A percentile compares a stretch with the other conserved stretches of the same genome.
These are phyloP conservation scores for Drosophila pandora DNA, from an alignment of 1,140 invertebrate genomes.

Conservation along the genomic window DNA sequence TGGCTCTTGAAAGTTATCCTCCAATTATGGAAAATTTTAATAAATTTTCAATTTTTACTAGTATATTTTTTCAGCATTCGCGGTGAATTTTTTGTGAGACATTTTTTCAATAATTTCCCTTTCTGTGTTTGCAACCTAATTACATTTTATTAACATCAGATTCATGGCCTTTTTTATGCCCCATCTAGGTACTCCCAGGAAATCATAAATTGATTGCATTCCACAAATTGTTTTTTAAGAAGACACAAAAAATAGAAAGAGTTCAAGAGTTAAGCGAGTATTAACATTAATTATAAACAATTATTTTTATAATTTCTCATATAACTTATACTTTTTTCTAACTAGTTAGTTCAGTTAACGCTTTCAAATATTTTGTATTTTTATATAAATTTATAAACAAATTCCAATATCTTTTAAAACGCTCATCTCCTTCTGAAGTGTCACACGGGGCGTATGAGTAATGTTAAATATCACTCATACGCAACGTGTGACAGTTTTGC, in stretches of 20 bases:
- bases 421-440: no score
- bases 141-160: slow-evolving; percentile 62
- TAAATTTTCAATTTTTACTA: slow-evolving; percentile 38
- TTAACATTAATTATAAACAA: background rate
- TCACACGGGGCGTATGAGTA: no score
- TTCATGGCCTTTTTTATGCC: slow-evolving; percentile 34
- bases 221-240: slow-evolving; percentile 10
- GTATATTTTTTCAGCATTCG: slow-evolving; percentile 16
- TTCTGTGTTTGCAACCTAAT: slow-evolving; percentile 64
- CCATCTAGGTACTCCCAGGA: background rate
- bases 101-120: slow-evolving; percentile 25
- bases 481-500: no score
- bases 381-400: no score
- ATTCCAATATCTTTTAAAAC: no score
- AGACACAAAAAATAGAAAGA: background rate
- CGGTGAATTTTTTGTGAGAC: slow-evolving; percentile 2
- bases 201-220: slow-evolving; percentile 38
- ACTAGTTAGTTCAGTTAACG: no score
- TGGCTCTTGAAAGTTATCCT: slow-evolving; percentile 33
- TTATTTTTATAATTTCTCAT: no score
- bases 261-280: background rate
- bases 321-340: no score
- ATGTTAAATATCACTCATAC: no score
- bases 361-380: no score
- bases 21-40: slow-evolving; percentile 34